Conservation (phyloP, 2,113 vertebrate genomes). For the Myotis lucifugus region DNA sequence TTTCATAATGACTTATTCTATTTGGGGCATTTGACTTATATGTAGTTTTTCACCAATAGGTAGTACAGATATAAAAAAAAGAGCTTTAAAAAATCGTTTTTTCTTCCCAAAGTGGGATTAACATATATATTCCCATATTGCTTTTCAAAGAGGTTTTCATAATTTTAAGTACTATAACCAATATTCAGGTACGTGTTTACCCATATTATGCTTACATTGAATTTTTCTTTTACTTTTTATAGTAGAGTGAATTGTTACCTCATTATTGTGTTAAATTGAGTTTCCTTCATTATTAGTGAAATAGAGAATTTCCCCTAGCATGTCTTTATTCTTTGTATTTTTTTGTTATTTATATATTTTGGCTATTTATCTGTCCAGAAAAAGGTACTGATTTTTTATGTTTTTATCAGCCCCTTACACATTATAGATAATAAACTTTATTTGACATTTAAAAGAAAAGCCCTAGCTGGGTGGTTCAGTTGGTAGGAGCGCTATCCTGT, state of each 20-base stretch:
- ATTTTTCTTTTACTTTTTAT: conserved; percentile 34
- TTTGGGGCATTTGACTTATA: background rate
- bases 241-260: background rate
- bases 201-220: background rate
- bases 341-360: conserved; percentile 19
- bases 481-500: background rate
- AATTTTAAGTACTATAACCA: background rate
- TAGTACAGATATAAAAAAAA: background rate
- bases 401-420: background rate
- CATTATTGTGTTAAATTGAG: conserved; percentile 2
- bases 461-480: background rate
- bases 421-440: background rate
- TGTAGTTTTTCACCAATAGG: background rate
- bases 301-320: background rate
- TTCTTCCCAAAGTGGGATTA: background rate
- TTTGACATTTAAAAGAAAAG: background rate
- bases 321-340: background rate
- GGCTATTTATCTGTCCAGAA: background rate
- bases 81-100: background rate
- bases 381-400: background rate
- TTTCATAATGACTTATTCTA: conserved; percentile 30
- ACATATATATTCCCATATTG: background rate
- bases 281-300: conserved; percentile 17
- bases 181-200: background rate
- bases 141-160: conserved; percentile 21